A percentile compares a stretch with the other conserved stretches of the same genome.
Conservation (phyloP, 2,888 invertebrate genomes). For the Dasypogon diadema region DNA sequence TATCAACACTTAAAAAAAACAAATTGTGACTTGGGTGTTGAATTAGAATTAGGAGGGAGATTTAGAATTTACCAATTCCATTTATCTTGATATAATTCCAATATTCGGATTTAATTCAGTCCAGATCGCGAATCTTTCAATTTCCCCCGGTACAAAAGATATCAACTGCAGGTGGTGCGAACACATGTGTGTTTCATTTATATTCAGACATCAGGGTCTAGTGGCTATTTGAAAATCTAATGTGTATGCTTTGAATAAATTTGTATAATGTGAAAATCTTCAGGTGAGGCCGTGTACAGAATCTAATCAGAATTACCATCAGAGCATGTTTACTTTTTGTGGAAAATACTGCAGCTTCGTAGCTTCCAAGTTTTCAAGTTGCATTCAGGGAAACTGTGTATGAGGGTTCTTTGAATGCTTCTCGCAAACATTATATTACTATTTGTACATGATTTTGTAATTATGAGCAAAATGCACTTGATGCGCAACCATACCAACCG, state of each 20-base stretch:
- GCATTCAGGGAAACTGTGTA: not conserved
- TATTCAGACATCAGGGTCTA: conserved; percentile 33
- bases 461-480: no score
- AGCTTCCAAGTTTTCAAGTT: not conserved
- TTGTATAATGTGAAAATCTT: conserved; percentile 45
- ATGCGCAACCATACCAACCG: no score
- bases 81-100: conserved; percentile 12
- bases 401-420: not conserved
- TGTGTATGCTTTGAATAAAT: conserved; percentile 47
- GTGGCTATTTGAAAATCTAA: conserved; percentile 45
- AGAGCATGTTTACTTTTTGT: conserved; percentile 19
- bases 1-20: not conserved
- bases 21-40: not conserved
- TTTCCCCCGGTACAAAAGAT: not conserved
- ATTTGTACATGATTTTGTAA: conserved; percentile 23
- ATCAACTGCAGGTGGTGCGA: conserved; percentile 17
- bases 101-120: conserved; percentile 21
- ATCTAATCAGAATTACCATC: conserved; percentile 16
- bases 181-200: conserved; percentile 31
- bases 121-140: conserved; percentile 10
- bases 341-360: conserved; percentile 8
- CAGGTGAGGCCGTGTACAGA: conserved; percentile 37
- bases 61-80: not conserved
- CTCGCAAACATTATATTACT: conserved; percentile 11
- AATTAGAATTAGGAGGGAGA: conserved; percentile 10